Evolutionary conservation across 1,140 invertebrate species (phyloP).

Genomic region (Latrodectus geometricus): DNA sequence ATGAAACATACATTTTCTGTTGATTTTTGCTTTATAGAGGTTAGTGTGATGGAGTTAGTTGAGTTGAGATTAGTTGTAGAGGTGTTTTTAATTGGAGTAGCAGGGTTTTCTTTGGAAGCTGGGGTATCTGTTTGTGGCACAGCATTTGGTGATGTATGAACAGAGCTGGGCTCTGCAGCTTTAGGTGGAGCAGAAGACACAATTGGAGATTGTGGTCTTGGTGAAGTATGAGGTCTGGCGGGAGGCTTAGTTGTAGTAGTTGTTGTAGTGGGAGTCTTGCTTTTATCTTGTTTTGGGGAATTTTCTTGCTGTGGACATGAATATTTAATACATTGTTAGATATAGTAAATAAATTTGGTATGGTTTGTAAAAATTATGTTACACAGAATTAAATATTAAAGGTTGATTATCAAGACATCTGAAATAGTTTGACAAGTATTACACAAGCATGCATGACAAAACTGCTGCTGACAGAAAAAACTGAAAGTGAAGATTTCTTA

Average conservation of each 20-base stretch:
- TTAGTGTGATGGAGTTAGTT: background rate
- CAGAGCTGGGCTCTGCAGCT: slow-evolving; percentile 9
- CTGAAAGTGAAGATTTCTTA: too few species aligned
- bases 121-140: slow-evolving; percentile 8
- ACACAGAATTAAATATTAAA: too few species aligned
- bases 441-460: too few species aligned
- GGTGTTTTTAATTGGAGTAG: background rate
- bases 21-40: background rate
- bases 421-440: too few species aligned
- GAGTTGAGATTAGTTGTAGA: background rate
- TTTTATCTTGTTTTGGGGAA: slow-evolving; percentile 45
- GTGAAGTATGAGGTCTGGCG: slow-evolving; percentile 20
- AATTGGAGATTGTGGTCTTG: slow-evolving; percentile 17
- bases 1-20: background rate
- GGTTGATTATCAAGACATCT: too few species aligned
- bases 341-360: background rate
- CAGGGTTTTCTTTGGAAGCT: background rate
- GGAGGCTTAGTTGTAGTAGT: slow-evolving; percentile 13
- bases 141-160: background rate
- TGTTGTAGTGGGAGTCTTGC: background rate
- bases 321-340: background rate
- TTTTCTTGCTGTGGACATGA: background rate
- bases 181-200: slow-evolving; percentile 29
- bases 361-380: background rate
- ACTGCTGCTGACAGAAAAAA: too few species aligned